Conservation (phyloP, 2,797 vertebrate genomes). For the Petrocephalus sullivani region DNA sequence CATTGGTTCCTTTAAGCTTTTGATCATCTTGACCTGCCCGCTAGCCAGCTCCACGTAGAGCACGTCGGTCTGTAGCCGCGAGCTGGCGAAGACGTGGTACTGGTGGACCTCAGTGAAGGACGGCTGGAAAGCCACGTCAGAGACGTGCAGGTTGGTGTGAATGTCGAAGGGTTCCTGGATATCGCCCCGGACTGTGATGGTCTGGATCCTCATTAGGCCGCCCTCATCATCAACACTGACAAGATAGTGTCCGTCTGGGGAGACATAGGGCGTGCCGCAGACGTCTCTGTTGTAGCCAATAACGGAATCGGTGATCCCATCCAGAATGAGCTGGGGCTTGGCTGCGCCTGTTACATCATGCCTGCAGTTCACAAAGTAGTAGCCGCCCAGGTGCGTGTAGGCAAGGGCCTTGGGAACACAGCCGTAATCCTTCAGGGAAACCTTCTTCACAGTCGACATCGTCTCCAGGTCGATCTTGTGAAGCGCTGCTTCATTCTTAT, state of each 20-base stretch:
- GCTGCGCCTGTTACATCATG: slow-evolving; percentile 72
- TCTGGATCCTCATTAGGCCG: slow-evolving; percentile 82
- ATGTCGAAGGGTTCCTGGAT: slow-evolving; percentile 84
- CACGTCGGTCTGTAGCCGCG: slow-evolving; percentile 80
- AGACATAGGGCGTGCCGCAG: slow-evolving; percentile 77
- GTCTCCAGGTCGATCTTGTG: slow-evolving; percentile 95
- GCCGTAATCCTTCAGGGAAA: slow-evolving; percentile 77
- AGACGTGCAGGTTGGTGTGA: slow-evolving; percentile 90
- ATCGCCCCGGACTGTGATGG: slow-evolving; percentile 74
- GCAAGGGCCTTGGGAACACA: slow-evolving; percentile 82
- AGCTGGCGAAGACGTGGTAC: slow-evolving; percentile 91
- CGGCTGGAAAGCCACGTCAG: slow-evolving; percentile 88
- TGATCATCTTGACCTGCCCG: slow-evolving; percentile 95
- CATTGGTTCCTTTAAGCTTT: slow-evolving; percentile 89
- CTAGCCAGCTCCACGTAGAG: slow-evolving; percentile 85
- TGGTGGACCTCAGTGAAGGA: slow-evolving; percentile 89
- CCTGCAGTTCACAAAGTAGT: slow-evolving; percentile 83
- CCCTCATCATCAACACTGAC: slow-evolving; percentile 81
- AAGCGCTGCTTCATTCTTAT: slow-evolving; percentile 80
- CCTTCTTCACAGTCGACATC: slow-evolving; percentile 81
- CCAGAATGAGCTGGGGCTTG: slow-evolving; percentile 79
- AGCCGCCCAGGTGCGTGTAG: slow-evolving; percentile 87
- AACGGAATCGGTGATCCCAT: slow-evolving; percentile 79
- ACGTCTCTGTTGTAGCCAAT: slow-evolving; percentile 80
- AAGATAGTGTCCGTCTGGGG: slow-evolving; percentile 86